Evolutionary conservation across 2,113 vertebrate genomes (phyloP).

Genomic region (Malurus cyaneus): DNA sequence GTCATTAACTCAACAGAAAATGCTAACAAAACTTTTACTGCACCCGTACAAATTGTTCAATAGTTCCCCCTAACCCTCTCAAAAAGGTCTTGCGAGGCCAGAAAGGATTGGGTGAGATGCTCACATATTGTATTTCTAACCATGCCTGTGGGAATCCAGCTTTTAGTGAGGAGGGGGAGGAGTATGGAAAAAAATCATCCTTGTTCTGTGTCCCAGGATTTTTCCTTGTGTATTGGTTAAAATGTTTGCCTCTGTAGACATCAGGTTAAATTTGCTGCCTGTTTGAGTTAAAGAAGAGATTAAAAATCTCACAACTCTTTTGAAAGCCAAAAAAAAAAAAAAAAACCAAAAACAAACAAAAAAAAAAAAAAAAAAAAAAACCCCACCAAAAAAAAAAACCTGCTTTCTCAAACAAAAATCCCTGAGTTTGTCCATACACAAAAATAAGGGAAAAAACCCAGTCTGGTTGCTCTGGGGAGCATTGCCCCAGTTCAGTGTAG

Average conservation of each 20-base stretch:
- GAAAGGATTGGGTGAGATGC: not conserved
- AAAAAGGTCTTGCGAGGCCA: not conserved
- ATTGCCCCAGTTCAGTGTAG: not conserved
- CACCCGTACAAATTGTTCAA: not conserved
- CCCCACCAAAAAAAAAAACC: no score
- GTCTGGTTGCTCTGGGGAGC: not conserved
- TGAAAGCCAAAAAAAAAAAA: not conserved
- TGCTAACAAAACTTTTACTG: not conserved
- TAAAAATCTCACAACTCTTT: not conserved
- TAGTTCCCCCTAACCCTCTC: fast-evolving
- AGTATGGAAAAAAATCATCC: not conserved
- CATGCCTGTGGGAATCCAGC: not conserved
- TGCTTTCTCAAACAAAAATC: not conserved
- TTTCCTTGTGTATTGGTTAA: not conserved
- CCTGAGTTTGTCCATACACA: not conserved
- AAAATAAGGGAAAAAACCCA: not conserved
- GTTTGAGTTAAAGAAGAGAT: not conserved
- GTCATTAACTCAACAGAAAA: not conserved
- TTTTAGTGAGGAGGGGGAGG: not conserved
- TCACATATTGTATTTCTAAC: not conserved
- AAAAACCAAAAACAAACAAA: no score
- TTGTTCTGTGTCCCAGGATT: not conserved
- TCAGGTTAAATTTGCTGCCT: not conserved
- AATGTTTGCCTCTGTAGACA: not conserved
- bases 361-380: no score